Evolutionary conservation across 2,113 vertebrate species (phyloP), one percentile per base, ranked within the genome.

Genomic region (Oreotrochilus melanogaster): DNA sequence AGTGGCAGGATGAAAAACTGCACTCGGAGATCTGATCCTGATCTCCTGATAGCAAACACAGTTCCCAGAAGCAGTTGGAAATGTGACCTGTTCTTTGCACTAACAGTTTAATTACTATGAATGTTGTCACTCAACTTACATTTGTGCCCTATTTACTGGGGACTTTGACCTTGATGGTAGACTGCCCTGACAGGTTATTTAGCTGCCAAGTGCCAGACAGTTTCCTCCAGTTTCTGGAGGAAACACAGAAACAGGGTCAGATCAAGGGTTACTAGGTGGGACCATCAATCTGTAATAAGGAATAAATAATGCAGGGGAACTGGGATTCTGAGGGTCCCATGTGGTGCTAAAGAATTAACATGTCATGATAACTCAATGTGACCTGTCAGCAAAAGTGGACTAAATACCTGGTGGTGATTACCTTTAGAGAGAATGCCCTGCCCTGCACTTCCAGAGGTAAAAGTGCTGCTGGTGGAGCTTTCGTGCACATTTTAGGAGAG

Each of bases 21-120:
- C 24, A 1, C 71, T 28, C 6, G 9, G 93, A 95, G 89, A 93
- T 86, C 92, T 84, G 94, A 96, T 93, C 94, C 92, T 83, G 64
- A 60, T 83, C 92, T 78, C 88, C 88, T 0, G 5, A 86, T 60
- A 88, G 86, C 88, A 93, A 89, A 90, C 82, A 82, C 22, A 82
- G 53, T 90, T 96, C 92, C 90, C 95, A 96, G 93, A 92, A 96
- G 90, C 90, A 93, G 88, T 58, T 96, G 90, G 93, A 96, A 96
- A 95, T 90, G 92, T 78, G 91, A 96, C 93, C 92, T 71, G 72
- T 88, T 95, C 88, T 74, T 89, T 81, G 75, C 93, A 45, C 82
- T 90, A 94, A 92, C 86, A 90, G 56, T 96, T 94, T 96, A 96
- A 97, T 95, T 89, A 83, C 95, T 74, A 18, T 86, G 92, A 96